Conservation (phyloP, 2,797 vertebrate species). For the Eulemur coronatus region DNA sequence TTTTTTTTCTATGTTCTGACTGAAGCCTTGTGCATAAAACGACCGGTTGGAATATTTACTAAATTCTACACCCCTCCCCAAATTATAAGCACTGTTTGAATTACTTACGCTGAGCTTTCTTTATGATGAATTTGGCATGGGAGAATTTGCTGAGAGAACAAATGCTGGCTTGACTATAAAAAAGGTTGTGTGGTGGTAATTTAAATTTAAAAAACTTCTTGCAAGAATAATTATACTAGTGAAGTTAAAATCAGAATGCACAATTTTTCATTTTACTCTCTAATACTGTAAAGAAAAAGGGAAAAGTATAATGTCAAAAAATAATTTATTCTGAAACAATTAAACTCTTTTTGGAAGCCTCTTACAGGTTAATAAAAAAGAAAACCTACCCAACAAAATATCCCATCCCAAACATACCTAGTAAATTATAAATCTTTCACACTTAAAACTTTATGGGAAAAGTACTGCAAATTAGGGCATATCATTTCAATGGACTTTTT, state of each 20-base stretch:
- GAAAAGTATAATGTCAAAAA: constrained; percentile 39
- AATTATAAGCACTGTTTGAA: constrained; percentile 43
- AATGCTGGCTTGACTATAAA: constrained; percentile 74
- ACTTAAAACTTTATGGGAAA: constrained; percentile 57
- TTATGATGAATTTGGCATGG: constrained; percentile 65
- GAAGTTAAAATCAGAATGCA: constrained; percentile 51
- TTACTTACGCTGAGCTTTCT: constrained; percentile 39
- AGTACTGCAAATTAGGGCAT: constrained; percentile 44
- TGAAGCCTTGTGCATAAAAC: constrained; percentile 81
- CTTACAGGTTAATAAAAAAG: constrained; percentile 37
- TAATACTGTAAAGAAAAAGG: constrained; percentile 54
- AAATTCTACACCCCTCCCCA: constrained; percentile 28
- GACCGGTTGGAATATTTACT: constrained; percentile 64
- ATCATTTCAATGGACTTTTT: constrained; percentile 57
- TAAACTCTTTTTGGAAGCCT: constrained; percentile 54
- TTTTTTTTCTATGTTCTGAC: constrained; percentile 82
- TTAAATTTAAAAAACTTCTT: constrained; percentile 50
- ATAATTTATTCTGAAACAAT: constrained; percentile 58
- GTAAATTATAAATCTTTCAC: constrained; percentile 72
- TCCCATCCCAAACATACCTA: constrained; percentile 18
- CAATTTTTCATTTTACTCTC: constrained; percentile 59
- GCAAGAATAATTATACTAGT: neutral
- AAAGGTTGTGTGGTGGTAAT: constrained; percentile 70
- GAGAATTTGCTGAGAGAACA: constrained; percentile 67
- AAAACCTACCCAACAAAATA: constrained; percentile 14